Evolutionary conservation across 53 echinoderm and acorn worm genomes (phyloP), one percentile per base, ranked within the genome.

Genomic region (Crossaster papposus): DNA sequence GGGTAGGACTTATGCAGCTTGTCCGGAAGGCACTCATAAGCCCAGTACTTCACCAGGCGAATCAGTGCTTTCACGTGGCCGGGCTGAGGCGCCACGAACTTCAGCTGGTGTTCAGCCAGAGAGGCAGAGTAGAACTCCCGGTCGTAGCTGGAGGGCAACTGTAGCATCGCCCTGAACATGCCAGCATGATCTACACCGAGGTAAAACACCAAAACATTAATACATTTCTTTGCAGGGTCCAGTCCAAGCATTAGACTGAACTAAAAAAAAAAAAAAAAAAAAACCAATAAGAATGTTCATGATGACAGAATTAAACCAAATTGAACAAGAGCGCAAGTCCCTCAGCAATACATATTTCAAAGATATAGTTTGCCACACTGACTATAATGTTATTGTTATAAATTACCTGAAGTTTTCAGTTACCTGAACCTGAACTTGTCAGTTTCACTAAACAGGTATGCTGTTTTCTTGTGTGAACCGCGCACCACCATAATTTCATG

Each of bases 11-110:
- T 89, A 18, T 65, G 89, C 36, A 77, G 79, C 12, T 64, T 36
- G n/a, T n/a, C 58, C 44, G 33, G 58, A 15, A 51, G 77, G 58
- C 1, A 78, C 15, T 70, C 51, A 14, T 24, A 63, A n/a, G 79
- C 79, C 89, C 89, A 89, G 80, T 89, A 89, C 51, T 89, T 89
- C 29, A 89, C 89, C n/a, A 89, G 29, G 35, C 89, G 79, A 52
- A 89, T 80, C 9, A 89, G 51, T 8, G 80, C 79, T 70, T 89
- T 89, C 23, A 89, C 80, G 62, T 36, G 15, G 18, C 64, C 51
- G 24, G 80, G 89, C 30, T 80, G 35, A 14, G 33, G 15, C 36
- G 18, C 36, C 70, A 89, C 64, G 70, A 89, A 89, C n/a, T 51
- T 9, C 12, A 80, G 62, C 52, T 89, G 89, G n/a, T 38, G 80